Conservation (phyloP, 23 tunicate genomes). For the Ciona savignyi region DNA sequence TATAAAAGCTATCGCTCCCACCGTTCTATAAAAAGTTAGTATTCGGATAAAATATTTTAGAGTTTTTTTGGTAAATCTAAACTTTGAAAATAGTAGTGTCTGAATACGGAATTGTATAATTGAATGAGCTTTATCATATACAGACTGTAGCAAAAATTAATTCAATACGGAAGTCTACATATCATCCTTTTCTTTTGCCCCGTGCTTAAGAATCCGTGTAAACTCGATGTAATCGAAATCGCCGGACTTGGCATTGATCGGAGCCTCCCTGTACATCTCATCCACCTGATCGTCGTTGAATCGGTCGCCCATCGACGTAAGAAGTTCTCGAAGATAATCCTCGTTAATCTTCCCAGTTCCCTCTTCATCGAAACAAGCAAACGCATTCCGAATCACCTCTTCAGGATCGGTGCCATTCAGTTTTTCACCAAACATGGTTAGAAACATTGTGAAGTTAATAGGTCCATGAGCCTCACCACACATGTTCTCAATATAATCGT, state of each 20-base stretch:
- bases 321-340: conserved; percentile 92
- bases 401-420: conserved; percentile 99
- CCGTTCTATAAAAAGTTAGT: too few relatives aligned
- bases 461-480: conserved; percentile 92
- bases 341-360: conserved; percentile 95
- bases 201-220: conserved; percentile 95
- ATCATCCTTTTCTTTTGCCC: conserved; percentile 83
- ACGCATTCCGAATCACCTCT: conserved; percentile 97
- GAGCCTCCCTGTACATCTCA: conserved; percentile 98
- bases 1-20: too few relatives aligned
- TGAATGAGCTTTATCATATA: too few relatives aligned
- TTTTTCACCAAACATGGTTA: conserved; percentile 99
- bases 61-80: too few relatives aligned
- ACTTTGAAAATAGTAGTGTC: too few relatives aligned
- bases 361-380: conserved; percentile 99
- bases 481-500: conserved; percentile 77
- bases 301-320: conserved; percentile 97
- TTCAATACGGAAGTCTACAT: too few relatives aligned
- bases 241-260: conserved; percentile 63
- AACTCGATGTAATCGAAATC: conserved; percentile 97
- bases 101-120: too few relatives aligned
- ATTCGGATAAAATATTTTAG: too few relatives aligned
- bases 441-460: conserved; percentile 98
- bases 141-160: too few relatives aligned
- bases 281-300: conserved; percentile 95